phyloP scores from a whole-genome alignment of 2,113 vertebrate species.

The Ailuropoda melanoleuca region DNA sequence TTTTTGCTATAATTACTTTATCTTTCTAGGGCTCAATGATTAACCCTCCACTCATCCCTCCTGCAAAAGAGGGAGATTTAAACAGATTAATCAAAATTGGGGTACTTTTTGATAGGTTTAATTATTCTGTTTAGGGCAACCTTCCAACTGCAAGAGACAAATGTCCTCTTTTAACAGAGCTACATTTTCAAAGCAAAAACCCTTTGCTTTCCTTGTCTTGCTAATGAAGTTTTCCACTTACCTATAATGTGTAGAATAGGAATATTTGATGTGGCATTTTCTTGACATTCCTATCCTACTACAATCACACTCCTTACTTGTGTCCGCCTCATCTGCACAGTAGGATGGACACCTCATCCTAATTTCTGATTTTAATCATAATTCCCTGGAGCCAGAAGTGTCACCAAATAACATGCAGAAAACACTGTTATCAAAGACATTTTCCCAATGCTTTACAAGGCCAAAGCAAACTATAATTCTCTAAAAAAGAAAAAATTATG shows the following conservation, averaged over 20 bases:
- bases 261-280: constrained; percentile 43
- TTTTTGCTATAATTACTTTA: background rate
- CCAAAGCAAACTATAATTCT: constrained; percentile 24
- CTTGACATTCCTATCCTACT: constrained; percentile 56
- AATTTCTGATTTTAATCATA: constrained; percentile 57
- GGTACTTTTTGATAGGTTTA: background rate
- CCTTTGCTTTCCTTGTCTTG: background rate
- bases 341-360: background rate
- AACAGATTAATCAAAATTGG: background rate
- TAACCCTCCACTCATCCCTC: background rate
- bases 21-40: background rate
- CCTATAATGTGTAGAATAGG: background rate
- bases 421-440: background rate
- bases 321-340: constrained; percentile 39
- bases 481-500: background rate
- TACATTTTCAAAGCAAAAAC: background rate
- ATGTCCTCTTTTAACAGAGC: background rate
- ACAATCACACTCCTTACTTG: constrained; percentile 55
- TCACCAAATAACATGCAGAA: background rate
- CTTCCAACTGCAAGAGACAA: background rate
- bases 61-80: background rate
- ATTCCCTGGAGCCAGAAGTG: background rate
- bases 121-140: background rate
- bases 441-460: constrained; percentile 25
- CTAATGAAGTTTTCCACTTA: constrained; percentile 43